A percentile compares a stretch with the other conserved stretches of the same genome.
Conservation (phyloP, 2,797 vertebrate species). For the Alfaro cultratus region DNA sequence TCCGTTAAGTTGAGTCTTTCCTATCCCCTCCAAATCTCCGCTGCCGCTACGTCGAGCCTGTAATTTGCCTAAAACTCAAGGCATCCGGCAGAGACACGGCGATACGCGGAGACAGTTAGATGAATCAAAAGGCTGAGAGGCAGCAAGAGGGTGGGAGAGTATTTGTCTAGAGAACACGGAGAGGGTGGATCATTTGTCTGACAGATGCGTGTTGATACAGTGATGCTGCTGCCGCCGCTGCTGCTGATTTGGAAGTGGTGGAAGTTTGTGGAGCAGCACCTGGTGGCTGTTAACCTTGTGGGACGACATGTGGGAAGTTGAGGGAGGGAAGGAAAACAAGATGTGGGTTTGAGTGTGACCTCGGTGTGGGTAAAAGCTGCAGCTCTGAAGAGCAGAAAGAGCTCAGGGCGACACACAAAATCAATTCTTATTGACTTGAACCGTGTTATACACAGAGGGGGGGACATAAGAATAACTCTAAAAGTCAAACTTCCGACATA, state of each 20-base stretch:
- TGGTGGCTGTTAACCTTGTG: constrained; percentile 59
- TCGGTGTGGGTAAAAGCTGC: constrained; percentile 55
- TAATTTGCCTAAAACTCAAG: constrained; percentile 81
- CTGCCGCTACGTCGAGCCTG: constrained; percentile 69
- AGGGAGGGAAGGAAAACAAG: constrained; percentile 64
- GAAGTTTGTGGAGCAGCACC: constrained; percentile 54
- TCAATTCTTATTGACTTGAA: constrained; percentile 65
- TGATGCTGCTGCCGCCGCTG: constrained; percentile 45
- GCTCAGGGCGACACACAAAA: constrained; percentile 58
- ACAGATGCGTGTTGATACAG: constrained; percentile 75
- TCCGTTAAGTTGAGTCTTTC: constrained; percentile 77
- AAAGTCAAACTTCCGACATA: constrained; percentile 42
- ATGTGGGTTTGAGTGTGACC: constrained; percentile 57
- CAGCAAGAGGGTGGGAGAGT: constrained; percentile 73
- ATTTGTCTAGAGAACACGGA: constrained; percentile 78
- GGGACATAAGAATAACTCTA: constrained; percentile 46
- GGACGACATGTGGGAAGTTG: constrained; percentile 62
- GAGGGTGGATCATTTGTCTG: constrained; percentile 81
- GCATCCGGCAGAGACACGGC: constrained; percentile 66
- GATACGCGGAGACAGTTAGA: constrained; percentile 67
- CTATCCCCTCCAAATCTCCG: constrained; percentile 77
- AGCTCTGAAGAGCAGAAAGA: constrained; percentile 46
- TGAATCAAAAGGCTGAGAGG: constrained; percentile 72
- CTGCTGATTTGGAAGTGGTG: constrained; percentile 31
- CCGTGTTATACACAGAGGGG: constrained; percentile 34